Base-by-base conservation (phyloP, 2,113 vertebrate genomes). In the Silurus asotus region DNA sequence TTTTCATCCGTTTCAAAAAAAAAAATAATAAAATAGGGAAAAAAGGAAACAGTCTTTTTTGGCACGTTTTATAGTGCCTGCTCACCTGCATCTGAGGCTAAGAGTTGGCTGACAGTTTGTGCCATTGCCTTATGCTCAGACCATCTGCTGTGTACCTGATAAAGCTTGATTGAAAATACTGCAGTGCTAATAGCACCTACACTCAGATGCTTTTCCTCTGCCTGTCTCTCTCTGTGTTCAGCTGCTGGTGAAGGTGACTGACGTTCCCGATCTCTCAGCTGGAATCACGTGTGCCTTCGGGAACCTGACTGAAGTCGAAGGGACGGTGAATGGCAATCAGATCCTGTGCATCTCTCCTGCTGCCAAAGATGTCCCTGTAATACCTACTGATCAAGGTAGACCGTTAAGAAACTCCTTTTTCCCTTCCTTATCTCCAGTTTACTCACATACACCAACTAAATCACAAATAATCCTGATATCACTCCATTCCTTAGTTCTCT, bases 231-330 rank as follows among this genome's bases (percentile, higher is more conserved):
- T 53, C 37, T 62, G 0, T 74, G 74, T 89, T 11, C 95, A 99
- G 98, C 96, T 99, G 89, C 96, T 96, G 91, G 94, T 99, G 89
- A 91, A 94, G 83, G 97, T 99, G 83, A 98, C 94, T 0, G 96
- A 99, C 0, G 97, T 98, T 64, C 98, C 98, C 0, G 97, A 98
- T 90, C 96, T 99, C 81, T 95, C 96, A 0, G 94, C 93, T 0
- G 98, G 98, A 0, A 96, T 99, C 87, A 94, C 94, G 85, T 99
- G 98, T 91, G 96, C 97, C 80, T 99, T 99, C 0, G 98, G 97
- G n/a, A 99, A 98, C 94, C 94, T 99, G 90, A 97, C 95, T 0
- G 97, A 98, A 92, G 96, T 97, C 76, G 96, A 99, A 77, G 98
- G 97, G 1, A 93, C 95, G 81, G 97, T 99, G n/a, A 93, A 93